phyloP scores from a whole-genome alignment of 1,140 invertebrate genomes.

The Batillaria attramentaria region DNA sequence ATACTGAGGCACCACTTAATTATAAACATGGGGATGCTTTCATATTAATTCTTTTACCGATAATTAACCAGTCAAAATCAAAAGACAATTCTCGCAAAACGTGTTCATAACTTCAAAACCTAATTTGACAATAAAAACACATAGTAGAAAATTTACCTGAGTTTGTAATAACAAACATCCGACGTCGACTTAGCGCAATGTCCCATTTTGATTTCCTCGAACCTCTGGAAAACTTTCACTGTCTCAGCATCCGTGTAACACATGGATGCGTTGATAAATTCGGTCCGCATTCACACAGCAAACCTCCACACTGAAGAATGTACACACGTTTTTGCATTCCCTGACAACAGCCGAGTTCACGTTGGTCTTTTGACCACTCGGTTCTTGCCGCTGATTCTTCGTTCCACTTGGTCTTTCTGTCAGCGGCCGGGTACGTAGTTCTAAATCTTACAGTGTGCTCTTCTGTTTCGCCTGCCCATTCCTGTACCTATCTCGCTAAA shows the following conservation, averaged over 20 bases:
- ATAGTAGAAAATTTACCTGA: not conserved
- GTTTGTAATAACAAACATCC: slow-evolving; percentile 29
- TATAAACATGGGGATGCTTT: not conserved
- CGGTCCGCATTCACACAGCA: not conserved
- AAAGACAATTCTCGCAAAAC: no score
- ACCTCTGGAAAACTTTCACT: slow-evolving; percentile 18
- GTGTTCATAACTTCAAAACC: no score
- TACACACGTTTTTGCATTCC: not conserved
- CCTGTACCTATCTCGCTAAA: no score
- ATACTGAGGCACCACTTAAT: not conserved
- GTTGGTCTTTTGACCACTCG: not conserved
- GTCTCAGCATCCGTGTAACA: slow-evolving; percentile 33
- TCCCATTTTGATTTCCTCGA: slow-evolving; percentile 28
- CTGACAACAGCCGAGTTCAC: not conserved
- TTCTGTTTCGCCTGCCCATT: slow-evolving; percentile 3
- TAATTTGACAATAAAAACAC: no score
- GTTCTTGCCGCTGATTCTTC: no score
- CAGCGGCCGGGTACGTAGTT: not conserved
- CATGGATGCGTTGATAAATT: not conserved
- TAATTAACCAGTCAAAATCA: slow-evolving; percentile 5
- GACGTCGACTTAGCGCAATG: slow-evolving; percentile 24
- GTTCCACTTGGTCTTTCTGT: not conserved
- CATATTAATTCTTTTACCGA: not conserved
- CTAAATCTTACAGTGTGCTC: not conserved
- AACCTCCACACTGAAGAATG: not conserved